Evolutionary conservation across 2,888 invertebrate species (phyloP).

Genomic region (Agrochola lota): DNA sequence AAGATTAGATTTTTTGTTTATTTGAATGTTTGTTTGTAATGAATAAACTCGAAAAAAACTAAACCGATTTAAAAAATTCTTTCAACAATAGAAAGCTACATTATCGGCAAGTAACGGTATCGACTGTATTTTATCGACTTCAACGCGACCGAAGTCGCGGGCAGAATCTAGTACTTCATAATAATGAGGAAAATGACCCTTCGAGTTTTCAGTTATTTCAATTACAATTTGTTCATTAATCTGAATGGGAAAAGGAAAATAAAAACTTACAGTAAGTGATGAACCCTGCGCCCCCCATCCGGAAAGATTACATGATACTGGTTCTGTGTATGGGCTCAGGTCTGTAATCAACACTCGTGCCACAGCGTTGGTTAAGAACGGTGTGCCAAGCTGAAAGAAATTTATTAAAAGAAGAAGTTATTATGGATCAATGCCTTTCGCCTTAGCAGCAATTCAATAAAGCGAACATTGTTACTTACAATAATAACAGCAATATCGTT

Average conservation of each 20-base stretch:
- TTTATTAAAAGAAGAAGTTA: not conserved
- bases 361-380: constrained; percentile 4
- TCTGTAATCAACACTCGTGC: not conserved
- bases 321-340: not conserved
- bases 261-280: constrained; percentile 17
- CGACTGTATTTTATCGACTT: too few species aligned
- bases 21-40: too few species aligned
- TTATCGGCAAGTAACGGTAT: too few species aligned
- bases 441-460: not conserved
- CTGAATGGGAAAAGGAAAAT: not conserved
- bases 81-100: too few species aligned
- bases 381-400: constrained; percentile 9
- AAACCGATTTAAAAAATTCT: too few species aligned
- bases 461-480: constrained; percentile 15
- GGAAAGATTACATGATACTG: constrained; percentile 2
- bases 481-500: constrained; percentile 46
- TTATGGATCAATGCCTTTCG: not conserved
- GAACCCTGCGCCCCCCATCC: constrained; percentile 20
- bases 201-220: not conserved
- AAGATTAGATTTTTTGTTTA: too few species aligned
- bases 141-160: too few species aligned
- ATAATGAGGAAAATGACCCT: not conserved
- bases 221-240: too few species aligned
- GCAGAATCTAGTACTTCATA: not conserved
- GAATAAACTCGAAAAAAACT: too few species aligned